Conservation (phyloP, 2,113 vertebrate genomes). For the Phodopus roborovskii region DNA sequence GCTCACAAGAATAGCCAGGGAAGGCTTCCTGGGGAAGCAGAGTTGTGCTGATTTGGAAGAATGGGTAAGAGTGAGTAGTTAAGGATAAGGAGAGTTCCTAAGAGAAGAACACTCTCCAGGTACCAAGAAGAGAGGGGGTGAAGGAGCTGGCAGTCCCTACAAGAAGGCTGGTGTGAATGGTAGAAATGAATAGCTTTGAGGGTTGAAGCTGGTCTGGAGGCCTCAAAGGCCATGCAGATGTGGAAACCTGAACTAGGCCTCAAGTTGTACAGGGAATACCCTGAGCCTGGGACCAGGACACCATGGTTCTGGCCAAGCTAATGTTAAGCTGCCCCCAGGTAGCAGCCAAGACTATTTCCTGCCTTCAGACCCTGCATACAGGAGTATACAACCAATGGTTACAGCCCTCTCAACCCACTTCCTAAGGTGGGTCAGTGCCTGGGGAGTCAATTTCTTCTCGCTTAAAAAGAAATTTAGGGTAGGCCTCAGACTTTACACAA, state of each 20-base stretch:
- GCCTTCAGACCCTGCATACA: not conserved
- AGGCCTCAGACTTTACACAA: slow-evolving; percentile 9
- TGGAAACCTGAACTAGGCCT: slow-evolving; percentile 6
- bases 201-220: not conserved
- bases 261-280: slow-evolving; percentile 37
- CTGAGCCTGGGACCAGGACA: not conserved
- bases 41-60: slow-evolving; percentile 2
- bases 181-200: not conserved
- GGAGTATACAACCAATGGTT: not conserved
- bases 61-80: not conserved
- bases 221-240: slow-evolving; percentile 30
- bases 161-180: slow-evolving; percentile 3
- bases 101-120: not conserved
- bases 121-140: not conserved
- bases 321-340: not conserved
- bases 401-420: slow-evolving; percentile 23
- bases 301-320: not conserved
- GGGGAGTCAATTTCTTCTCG: slow-evolving; percentile 43
- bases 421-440: slow-evolving; percentile 1
- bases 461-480: slow-evolving; percentile 60
- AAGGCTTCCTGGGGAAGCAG: slow-evolving; percentile 33
- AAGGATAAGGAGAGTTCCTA: slow-evolving; percentile 1
- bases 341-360: not conserved
- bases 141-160: not conserved
- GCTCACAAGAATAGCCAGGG: not conserved